Evolutionary conservation across 2,113 vertebrate genomes (phyloP).

Genomic region (Muntiacus muntjak): DNA sequence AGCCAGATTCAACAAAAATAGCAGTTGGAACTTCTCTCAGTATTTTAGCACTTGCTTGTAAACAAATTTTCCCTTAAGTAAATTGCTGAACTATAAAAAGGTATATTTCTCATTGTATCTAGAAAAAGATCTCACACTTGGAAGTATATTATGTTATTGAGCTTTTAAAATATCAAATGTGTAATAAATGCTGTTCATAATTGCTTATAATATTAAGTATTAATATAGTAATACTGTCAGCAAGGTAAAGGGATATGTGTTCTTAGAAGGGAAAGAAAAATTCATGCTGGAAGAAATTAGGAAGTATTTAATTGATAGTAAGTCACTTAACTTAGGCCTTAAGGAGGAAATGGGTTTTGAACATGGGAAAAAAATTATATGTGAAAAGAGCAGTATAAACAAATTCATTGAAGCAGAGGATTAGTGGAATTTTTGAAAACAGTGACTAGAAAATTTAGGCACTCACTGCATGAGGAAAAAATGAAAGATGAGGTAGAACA

Average conservation of each 20-base stretch:
- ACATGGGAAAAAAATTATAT: background rate
- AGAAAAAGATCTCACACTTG: background rate
- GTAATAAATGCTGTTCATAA: background rate
- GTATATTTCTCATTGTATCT: background rate
- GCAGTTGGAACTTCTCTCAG: background rate
- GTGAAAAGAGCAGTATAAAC: background rate
- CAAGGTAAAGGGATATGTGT: background rate
- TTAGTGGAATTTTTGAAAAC: background rate
- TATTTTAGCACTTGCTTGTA: background rate
- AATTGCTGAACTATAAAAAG: background rate
- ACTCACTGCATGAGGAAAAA: background rate
- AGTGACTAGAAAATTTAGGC: background rate
- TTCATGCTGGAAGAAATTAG: background rate
- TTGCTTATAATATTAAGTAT: background rate
- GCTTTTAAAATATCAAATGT: constrained; percentile 10
- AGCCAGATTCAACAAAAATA: constrained; percentile 8
- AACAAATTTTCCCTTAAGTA: background rate
- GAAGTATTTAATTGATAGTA: background rate
- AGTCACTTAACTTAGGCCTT: background rate
- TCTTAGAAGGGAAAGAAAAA: background rate
- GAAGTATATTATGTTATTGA: background rate
- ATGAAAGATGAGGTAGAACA: background rate
- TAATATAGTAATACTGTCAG: background rate
- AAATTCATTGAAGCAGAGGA: background rate
- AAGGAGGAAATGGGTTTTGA: background rate